A percentile compares a stretch with the other conserved stretches of the same genome.
Evolutionary conservation across 2,888 invertebrate species (phyloP).

Genomic region (Phlogophora meticulosa): DNA sequence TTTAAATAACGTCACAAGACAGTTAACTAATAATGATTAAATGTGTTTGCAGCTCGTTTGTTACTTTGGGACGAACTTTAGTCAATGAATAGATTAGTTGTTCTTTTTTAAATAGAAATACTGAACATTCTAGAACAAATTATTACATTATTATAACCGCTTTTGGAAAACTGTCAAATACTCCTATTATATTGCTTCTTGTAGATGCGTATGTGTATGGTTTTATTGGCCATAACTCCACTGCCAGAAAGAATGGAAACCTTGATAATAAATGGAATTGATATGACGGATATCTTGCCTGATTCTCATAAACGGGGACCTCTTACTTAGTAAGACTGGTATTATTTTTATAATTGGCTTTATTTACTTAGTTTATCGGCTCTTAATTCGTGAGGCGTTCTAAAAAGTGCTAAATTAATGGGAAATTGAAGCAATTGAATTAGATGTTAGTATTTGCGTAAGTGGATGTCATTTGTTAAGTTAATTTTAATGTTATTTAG

Average conservation of each 20-base stretch:
- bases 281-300: constrained; percentile 62
- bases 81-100: no score
- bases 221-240: constrained; percentile 50
- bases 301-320: constrained; percentile 63
- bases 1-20: no score
- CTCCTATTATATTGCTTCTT: background rate
- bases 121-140: no score
- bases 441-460: constrained; percentile 73
- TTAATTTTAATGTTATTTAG: constrained; percentile 64
- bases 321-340: constrained; percentile 76
- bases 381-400: constrained; percentile 56
- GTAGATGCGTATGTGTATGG: constrained; percentile 32
- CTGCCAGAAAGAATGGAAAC: constrained; percentile 41
- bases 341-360: constrained; percentile 73
- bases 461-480: constrained; percentile 67
- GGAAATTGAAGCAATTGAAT: constrained; percentile 80
- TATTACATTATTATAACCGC: no score
- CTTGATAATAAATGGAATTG: constrained; percentile 44
- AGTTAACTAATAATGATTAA: no score
- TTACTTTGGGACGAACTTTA: no score
- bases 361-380: constrained; percentile 71
- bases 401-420: constrained; percentile 75
- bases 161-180: no score
- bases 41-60: no score
- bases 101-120: no score